A percentile compares a stretch with the other conserved stretches of the same genome.
Evolutionary conservation across 1,140 invertebrate species (phyloP).

Genomic region (Atta cephalotes): DNA sequence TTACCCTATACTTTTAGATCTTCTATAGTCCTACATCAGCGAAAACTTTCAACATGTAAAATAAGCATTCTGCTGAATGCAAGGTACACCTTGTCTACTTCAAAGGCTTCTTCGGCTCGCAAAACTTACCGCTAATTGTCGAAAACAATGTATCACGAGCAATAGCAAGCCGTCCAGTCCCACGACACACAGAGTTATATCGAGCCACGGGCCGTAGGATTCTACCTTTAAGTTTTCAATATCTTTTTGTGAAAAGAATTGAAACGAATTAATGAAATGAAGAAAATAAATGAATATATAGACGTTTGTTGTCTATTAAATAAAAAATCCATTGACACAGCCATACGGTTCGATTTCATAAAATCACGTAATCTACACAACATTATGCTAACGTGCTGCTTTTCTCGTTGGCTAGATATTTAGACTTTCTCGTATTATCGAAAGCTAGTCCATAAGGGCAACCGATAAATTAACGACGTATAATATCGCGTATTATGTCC

Average conservation of each 20-base stretch:
- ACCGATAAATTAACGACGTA: slow-evolving; percentile 46
- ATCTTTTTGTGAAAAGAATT: not conserved
- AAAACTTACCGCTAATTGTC: too few relatives aligned
- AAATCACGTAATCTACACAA: not conserved
- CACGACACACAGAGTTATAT: too few relatives aligned
- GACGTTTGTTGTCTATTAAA: not conserved
- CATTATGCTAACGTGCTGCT: not conserved
- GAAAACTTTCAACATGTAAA: too few relatives aligned
- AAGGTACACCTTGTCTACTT: too few relatives aligned
- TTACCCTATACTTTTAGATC: too few relatives aligned
- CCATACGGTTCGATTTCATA: not conserved
- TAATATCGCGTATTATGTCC: slow-evolving; percentile 44
- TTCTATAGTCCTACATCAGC: too few relatives aligned
- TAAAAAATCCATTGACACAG: not conserved
- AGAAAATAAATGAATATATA: not conserved
- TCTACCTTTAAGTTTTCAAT: not conserved
- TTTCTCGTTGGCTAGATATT: slow-evolving; percentile 21
- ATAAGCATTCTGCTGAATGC: too few relatives aligned
- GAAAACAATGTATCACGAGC: too few relatives aligned
- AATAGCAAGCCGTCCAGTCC: too few relatives aligned
- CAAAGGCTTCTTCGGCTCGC: too few relatives aligned
- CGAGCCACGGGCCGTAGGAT: too few relatives aligned
- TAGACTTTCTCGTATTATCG: slow-evolving; percentile 24
- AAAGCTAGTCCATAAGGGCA: slow-evolving; percentile 29
- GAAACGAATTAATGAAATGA: slow-evolving; percentile 7